These are phyloP conservation scores for Picus viridis DNA, from an alignment of 2,797 vertebrate species.

Conservation along the genomic window DNA sequence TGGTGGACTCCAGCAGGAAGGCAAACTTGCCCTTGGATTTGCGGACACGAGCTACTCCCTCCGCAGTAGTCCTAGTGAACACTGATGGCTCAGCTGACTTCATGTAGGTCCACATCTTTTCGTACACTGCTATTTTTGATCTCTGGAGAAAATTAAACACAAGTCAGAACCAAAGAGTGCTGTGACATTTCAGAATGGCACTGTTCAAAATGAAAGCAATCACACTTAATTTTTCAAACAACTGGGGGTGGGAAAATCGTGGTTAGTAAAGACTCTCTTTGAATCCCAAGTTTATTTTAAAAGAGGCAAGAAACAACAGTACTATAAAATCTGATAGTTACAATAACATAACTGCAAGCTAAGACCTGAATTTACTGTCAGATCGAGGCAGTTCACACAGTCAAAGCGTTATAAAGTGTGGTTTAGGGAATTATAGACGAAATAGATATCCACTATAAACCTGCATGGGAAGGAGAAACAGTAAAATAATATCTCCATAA, in stretches of 20 bases:
- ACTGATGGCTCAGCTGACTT: conserved; percentile 97
- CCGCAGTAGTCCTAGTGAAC: conserved; percentile 96
- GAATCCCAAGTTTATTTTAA: not conserved
- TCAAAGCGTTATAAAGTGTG: not conserved
- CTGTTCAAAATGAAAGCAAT: not conserved
- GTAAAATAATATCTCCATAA: not conserved
- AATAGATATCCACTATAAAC: not conserved
- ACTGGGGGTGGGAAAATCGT: not conserved
- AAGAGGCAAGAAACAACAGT: not conserved
- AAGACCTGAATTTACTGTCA: not conserved
- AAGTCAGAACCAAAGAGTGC: conserved; percentile 68
- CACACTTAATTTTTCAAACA: not conserved
- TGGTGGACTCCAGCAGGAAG: conserved; percentile 99
- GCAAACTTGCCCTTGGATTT: conserved; percentile 99
- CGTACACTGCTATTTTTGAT: conserved; percentile 99
- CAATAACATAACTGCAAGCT: not conserved
- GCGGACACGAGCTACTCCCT: conserved; percentile 96
- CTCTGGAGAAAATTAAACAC: conserved; percentile 85
- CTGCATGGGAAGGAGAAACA: not conserved
- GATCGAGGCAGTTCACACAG: not conserved
- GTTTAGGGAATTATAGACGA: not conserved
- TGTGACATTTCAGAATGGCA: not conserved
- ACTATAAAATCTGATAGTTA: not conserved
- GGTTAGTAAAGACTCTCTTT: not conserved
- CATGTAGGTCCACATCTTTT: conserved; percentile 99